A percentile compares a stretch with the other conserved stretches of the same genome.
Evolutionary conservation across 1,140 invertebrate genomes (phyloP).

Genomic region (Bombus polaris): DNA sequence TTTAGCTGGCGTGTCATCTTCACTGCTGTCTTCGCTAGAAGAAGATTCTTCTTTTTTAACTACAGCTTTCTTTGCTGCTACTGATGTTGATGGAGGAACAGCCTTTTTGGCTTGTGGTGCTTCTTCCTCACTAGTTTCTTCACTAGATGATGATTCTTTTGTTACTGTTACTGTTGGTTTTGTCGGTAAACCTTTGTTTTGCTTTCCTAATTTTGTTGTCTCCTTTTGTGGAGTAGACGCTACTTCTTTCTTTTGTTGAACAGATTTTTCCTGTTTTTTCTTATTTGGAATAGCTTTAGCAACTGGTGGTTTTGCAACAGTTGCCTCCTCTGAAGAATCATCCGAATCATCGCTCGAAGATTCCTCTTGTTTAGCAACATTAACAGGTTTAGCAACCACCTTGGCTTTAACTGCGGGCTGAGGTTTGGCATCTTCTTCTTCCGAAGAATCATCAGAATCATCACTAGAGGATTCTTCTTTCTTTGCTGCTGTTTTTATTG

Average conservation of each 20-base stretch:
- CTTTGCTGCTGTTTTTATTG: conserved; percentile 27
- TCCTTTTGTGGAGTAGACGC: not conserved
- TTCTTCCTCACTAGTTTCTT: conserved; percentile 43
- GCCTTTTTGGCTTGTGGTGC: conserved; percentile 9
- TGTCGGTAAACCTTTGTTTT: conserved; percentile 7
- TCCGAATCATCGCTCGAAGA: conserved; percentile 65
- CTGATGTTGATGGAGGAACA: not conserved
- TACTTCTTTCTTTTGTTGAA: conserved; percentile 8
- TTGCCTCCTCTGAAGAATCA: conserved; percentile 56
- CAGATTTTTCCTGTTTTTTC: not conserved
- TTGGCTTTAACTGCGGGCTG: conserved; percentile 38
- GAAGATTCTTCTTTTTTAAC: conserved; percentile 61
- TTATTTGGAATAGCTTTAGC: not conserved
- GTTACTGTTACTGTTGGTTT: conserved; percentile 36
- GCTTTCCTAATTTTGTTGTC: conserved; percentile 1
- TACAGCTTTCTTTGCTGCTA: conserved; percentile 11
- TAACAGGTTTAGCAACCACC: not conserved
- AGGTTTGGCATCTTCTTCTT: conserved; percentile 61
- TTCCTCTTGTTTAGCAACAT: conserved; percentile 45
- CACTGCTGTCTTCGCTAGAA: conserved; percentile 66
- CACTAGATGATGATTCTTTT: conserved; percentile 56
- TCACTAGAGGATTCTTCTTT: conserved; percentile 64
- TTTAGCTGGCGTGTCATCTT: conserved; percentile 59
- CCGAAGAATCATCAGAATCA: conserved; percentile 69
- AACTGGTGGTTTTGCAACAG: not conserved